Base-by-base conservation (phyloP, 2,888 invertebrate species). In the Elmis aenea region DNA sequence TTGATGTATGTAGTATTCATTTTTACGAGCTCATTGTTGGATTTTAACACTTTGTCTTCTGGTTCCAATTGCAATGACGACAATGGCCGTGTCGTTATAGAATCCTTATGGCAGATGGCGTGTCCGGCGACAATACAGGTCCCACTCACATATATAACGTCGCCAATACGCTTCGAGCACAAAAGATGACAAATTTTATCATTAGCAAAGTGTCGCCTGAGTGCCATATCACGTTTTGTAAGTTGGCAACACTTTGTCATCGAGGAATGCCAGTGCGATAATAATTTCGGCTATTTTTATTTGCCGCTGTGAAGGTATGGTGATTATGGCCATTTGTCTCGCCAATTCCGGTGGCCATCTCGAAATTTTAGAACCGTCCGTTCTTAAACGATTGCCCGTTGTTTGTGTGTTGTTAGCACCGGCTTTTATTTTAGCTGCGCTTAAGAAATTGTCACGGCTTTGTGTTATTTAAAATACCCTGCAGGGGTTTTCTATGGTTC, bases 101-200 rank as follows among this genome's bases (percentile, higher is more conserved):
- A 42, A 42, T 42, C 42, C 33, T 34, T 31, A 22, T 34, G 25
- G 38, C 33, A 42, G 45, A 45, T 57, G 52, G 48, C 56, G 55
- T 56, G 56, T 54, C 55, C 52, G 39, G 46, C 43, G 48, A 55
- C 55, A 56, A 56, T 55, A 46, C 54, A 46, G 46, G 44, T 37
- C 46, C 42, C 43, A 45, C 51, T 45, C 46, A 51, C 58, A 54
- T 54, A 54, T 48, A 58, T 56, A 55, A 60, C 54, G 53, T 57
- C 56, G 52, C 59, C 60, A 59, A 61, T 61, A 61, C 54, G 58
- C 53, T 55, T 49, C 54, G 51, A 50, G 52, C 51, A 60, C 60
- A 60, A 59, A 57, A 59, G 58, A 60, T 59, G 58, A 59, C 60
- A 57, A 56, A 60, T 59, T 52, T 51, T 52, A 54, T 54, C 59